phyloP scores from a whole-genome alignment of 1,140 invertebrate genomes.

The Pseudomyrmex flavicornis region DNA sequence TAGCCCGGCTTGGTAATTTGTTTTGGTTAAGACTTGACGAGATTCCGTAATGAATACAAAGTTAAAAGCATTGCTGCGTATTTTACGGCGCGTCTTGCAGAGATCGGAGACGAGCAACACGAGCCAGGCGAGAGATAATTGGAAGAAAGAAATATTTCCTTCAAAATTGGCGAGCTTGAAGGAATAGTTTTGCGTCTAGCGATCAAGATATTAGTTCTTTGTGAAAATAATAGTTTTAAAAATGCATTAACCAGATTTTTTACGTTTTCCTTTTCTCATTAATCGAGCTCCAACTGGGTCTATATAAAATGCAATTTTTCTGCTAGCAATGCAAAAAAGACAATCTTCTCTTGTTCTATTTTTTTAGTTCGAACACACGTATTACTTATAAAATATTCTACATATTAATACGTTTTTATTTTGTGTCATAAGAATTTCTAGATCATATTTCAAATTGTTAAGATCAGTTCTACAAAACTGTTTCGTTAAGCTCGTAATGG shows the following conservation, averaged over 20 bases:
- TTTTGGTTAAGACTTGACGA: conserved; percentile 76
- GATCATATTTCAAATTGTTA: background rate
- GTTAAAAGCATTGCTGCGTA: conserved; percentile 42
- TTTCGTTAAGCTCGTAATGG: conserved; percentile 75
- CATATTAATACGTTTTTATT: background rate
- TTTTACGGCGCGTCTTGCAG: conserved; percentile 39
- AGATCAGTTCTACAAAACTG: conserved; percentile 55
- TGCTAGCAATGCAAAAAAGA: background rate
- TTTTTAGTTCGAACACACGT: background rate
- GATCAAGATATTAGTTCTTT: background rate
- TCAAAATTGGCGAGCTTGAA: conserved; percentile 71
- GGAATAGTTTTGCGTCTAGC: conserved; percentile 20
- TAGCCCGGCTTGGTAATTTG: conserved; percentile 70
- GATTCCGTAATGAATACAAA: conserved; percentile 78
- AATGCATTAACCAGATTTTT: conserved; percentile 69
- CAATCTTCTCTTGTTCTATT: background rate
- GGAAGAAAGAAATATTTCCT: conserved; percentile 78
- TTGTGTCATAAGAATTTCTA: conserved; percentile 6
- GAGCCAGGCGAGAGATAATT: conserved; percentile 57
- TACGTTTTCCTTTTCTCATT: conserved; percentile 44
- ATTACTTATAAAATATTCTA: conserved; percentile 4
- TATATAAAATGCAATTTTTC: conserved; percentile 23
- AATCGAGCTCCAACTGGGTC: conserved; percentile 10
- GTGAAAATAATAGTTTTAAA: conserved; percentile 62
- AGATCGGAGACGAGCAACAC: conserved; percentile 19